Conservation (phyloP, 2,797 vertebrate species). For the Bradypodion pumilum region DNA sequence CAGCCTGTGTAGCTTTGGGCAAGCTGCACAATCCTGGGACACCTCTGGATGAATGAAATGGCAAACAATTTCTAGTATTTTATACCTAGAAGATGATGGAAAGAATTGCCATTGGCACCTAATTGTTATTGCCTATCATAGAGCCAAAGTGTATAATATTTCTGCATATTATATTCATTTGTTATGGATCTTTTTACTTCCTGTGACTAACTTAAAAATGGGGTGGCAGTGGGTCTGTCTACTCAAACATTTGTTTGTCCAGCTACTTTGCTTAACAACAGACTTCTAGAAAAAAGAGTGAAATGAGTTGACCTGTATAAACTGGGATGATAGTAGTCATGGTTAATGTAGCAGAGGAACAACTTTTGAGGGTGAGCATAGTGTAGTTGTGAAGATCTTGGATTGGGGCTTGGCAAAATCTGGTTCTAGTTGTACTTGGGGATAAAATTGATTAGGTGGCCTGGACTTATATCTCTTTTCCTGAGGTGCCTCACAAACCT, state of each 20-base stretch:
- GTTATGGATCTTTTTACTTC: neutral
- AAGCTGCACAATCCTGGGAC: no score
- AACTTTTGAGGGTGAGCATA: neutral
- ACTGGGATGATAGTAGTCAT: neutral
- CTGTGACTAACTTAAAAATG: neutral
- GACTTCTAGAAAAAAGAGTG: neutral
- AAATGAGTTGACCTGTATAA: neutral
- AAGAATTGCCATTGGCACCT: no score
- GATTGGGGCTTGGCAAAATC: neutral
- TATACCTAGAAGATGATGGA: no score
- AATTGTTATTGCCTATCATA: no score
- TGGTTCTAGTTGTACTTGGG: no score
- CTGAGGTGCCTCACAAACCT: neutral
- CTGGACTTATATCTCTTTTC: neutral
- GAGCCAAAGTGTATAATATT: neutral
- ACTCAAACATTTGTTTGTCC: neutral
- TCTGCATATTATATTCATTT: no score
- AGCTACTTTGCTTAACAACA: neutral
- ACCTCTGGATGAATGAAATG: no score
- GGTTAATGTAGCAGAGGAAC: neutral
- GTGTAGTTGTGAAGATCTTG: neutral
- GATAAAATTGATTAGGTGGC: no score
- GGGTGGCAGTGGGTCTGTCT: neutral
- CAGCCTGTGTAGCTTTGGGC: no score
- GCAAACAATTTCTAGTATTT: no score